A percentile compares a stretch with the other conserved stretches of the same genome.
These are phyloP conservation scores for Geococcyx californianus DNA, from an alignment of 2,113 vertebrate genomes.

Conservation along the genomic window DNA sequence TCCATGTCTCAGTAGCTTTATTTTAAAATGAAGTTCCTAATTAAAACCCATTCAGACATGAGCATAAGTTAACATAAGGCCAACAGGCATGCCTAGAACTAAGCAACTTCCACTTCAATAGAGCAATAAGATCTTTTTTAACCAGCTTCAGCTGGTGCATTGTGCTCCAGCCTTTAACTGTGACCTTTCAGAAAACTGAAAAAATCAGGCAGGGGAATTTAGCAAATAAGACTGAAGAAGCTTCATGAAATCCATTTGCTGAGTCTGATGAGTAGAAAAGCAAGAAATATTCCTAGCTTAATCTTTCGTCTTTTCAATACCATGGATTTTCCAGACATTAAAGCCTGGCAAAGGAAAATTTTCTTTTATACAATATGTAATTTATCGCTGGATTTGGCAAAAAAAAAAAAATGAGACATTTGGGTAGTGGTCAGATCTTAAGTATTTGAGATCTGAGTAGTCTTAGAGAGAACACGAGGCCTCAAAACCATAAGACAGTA, in stretches of 20 bases:
- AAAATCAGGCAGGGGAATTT: not conserved
- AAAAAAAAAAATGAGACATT: not conserved
- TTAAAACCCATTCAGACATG: accelerated
- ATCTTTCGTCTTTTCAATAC: not conserved
- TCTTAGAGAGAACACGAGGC: not conserved
- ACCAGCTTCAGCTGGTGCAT: accelerated
- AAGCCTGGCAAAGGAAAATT: not conserved
- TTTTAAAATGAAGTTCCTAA: not conserved
- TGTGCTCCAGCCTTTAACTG: not conserved
- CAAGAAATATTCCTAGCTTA: not conserved
- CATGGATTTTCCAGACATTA: not conserved
- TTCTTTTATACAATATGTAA: not conserved
- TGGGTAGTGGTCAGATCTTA: not conserved
- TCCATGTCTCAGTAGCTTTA: not conserved
- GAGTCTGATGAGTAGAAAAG: not conserved
- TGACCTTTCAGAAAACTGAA: not conserved
- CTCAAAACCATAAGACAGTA: not conserved
- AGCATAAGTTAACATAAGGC: not conserved
- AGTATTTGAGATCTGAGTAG: not conserved
- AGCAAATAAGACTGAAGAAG: not conserved
- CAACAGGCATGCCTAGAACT: not conserved
- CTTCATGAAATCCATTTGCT: not conserved
- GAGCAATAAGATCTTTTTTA: accelerated
- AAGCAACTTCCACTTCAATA: not conserved
- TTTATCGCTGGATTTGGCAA: not conserved